These are phyloP conservation scores for Acronicta alni DNA, from an alignment of 2,888 invertebrate species.

Conservation along the genomic window DNA sequence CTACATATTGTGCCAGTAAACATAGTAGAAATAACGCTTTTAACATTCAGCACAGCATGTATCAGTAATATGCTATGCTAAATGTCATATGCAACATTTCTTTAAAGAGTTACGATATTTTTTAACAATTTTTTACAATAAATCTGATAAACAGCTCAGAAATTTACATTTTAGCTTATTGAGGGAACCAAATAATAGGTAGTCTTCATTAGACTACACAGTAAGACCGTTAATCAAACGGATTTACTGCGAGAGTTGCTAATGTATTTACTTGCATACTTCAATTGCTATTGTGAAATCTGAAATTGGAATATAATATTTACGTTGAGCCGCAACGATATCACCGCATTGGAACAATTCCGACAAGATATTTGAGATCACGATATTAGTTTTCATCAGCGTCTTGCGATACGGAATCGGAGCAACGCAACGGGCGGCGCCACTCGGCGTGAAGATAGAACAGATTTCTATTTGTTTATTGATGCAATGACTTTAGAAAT, in stretches of 20 bases:
- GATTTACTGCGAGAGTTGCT: constrained; percentile 23
- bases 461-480: constrained; percentile 81
- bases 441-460: constrained; percentile 68
- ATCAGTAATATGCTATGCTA: too few species aligned
- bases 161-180: too few species aligned
- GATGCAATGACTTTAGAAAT: constrained; percentile 71
- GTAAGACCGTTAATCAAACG: constrained; percentile 7
- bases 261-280: constrained; percentile 14
- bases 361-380: constrained; percentile 73
- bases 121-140: too few species aligned
- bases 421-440: constrained; percentile 57
- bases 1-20: too few species aligned
- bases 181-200: too few species aligned
- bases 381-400: constrained; percentile 78
- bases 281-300: constrained; percentile 55
- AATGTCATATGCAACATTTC: too few species aligned
- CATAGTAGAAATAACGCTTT: too few species aligned
- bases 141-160: too few species aligned
- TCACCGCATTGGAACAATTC: constrained; percentile 55
- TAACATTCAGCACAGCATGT: too few species aligned
- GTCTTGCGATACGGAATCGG: constrained; percentile 71
- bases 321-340: constrained; percentile 32
- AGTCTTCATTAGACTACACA: constrained; percentile 21
- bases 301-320: constrained; percentile 46
- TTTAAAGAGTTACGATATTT: too few species aligned